Evolutionary conservation across 2,113 vertebrate species (phyloP).

Genomic region (Syngnathus floridae): DNA sequence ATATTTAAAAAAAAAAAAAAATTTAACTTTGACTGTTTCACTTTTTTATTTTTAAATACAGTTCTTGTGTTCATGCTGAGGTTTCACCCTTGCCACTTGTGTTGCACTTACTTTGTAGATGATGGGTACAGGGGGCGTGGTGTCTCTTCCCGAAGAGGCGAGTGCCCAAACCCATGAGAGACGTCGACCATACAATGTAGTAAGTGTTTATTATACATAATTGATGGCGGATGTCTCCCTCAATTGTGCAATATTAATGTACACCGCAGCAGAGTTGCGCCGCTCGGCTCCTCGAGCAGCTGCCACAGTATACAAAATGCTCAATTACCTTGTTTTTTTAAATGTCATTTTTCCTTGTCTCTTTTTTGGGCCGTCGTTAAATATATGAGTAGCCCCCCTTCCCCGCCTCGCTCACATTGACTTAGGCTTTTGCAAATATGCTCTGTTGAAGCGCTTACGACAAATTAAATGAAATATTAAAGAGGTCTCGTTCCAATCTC

Average conservation of each 20-base stretch:
- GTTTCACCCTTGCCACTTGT: not conserved
- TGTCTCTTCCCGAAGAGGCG: constrained; percentile 63
- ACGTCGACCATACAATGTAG: constrained; percentile 60
- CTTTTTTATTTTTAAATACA: not conserved
- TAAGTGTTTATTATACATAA: constrained; percentile 67
- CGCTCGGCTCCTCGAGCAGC: constrained; percentile 44
- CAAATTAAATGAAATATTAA: constrained; percentile 37
- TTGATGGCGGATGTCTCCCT: constrained; percentile 60
- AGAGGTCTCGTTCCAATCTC: constrained; percentile 24
- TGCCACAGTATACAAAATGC: constrained; percentile 60
- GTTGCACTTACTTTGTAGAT: constrained; percentile 50
- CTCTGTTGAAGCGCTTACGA: not conserved
- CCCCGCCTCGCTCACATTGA: not conserved
- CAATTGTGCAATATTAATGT: constrained; percentile 68
- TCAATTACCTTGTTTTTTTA: constrained; percentile 45
- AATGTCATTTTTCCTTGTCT: constrained; percentile 28
- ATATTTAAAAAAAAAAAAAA: too few relatives aligned
- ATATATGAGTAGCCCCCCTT: not conserved
- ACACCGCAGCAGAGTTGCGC: constrained; percentile 36
- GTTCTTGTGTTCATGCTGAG: not conserved
- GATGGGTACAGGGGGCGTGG: constrained; percentile 68
- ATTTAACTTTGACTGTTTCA: too few relatives aligned
- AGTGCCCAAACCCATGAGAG: constrained; percentile 62
- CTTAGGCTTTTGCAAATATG: not conserved
- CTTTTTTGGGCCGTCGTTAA: constrained; percentile 8